phyloP scores from a whole-genome alignment of 2,888 invertebrate genomes.

The Callyntrura guangdongensis region DNA sequence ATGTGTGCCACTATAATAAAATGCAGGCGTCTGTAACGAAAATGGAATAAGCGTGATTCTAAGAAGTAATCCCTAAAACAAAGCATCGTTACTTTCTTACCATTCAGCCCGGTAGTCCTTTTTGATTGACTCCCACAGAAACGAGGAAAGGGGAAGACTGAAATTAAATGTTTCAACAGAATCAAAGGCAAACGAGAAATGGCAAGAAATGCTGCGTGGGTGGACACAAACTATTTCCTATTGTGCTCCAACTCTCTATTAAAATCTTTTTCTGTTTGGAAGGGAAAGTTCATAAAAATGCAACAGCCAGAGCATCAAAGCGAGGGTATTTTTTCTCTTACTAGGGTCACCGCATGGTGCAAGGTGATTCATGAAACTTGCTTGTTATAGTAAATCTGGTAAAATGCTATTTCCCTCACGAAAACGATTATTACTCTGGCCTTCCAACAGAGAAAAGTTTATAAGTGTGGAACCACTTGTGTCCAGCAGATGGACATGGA shows the following conservation, averaged over 20 bases:
- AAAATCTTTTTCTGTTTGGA: background rate
- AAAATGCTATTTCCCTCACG: constrained; percentile 58
- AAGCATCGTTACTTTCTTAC: constrained; percentile 36
- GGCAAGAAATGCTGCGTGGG: background rate
- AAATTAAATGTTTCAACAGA: constrained; percentile 23
- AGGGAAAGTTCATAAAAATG: constrained; percentile 46
- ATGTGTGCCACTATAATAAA: constrained; percentile 35
- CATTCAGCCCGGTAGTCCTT: constrained; percentile 22
- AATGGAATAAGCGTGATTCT: background rate
- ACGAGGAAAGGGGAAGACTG: background rate
- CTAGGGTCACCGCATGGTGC: constrained; percentile 64
- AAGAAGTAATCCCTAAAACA: constrained; percentile 21
- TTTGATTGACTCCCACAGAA: constrained; percentile 54
- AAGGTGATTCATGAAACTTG: constrained; percentile 60
- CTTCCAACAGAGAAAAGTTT: constrained; percentile 14
- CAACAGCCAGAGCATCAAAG: constrained; percentile 27
- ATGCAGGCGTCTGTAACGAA: constrained; percentile 52
- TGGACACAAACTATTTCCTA: background rate
- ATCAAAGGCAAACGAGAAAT: constrained; percentile 34
- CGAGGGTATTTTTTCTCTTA: background rate
- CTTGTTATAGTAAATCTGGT: constrained; percentile 69
- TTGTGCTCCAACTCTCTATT: constrained; percentile 6
- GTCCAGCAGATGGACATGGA: constrained; percentile 56
- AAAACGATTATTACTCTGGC: constrained; percentile 64
- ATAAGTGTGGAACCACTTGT: constrained; percentile 65